phyloP scores from a whole-genome alignment of 2,113 vertebrate species.

The Stegostoma tigrinum region DNA sequence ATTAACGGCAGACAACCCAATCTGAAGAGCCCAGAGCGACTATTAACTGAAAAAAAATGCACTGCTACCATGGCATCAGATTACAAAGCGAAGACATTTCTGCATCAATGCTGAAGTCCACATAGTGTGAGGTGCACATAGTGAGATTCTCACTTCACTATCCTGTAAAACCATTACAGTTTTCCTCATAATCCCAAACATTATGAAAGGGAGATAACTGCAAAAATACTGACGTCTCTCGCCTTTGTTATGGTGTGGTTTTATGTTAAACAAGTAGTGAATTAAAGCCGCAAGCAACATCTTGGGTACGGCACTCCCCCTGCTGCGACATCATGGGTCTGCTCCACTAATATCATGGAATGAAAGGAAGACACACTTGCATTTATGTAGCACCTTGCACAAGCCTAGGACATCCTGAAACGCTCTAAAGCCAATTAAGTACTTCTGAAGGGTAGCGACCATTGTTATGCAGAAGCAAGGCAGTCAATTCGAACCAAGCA shows the following conservation, averaged over 20 bases:
- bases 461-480: background rate
- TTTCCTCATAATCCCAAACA: background rate
- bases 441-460: background rate
- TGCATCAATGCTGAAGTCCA: background rate
- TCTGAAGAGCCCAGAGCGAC: conserved; percentile 14
- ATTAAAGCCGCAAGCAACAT: background rate
- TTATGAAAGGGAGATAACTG: background rate
- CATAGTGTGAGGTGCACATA: conserved; percentile 1
- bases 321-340: background rate
- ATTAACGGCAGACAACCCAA: conserved; percentile 23
- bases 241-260: background rate
- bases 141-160: background rate
- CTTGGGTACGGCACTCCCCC: background rate
- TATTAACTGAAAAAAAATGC: background rate
- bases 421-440: background rate
- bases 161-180: background rate
- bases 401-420: background rate
- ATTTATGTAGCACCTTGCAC: background rate
- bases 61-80: conserved; percentile 1
- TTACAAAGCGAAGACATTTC: conserved; percentile 3
- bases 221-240: background rate
- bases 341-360: background rate
- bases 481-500: background rate
- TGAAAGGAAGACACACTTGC: background rate
- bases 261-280: background rate